Evolutionary conservation across 1,140 invertebrate genomes (phyloP).

Genomic region (Leptopilina boulardi): DNA sequence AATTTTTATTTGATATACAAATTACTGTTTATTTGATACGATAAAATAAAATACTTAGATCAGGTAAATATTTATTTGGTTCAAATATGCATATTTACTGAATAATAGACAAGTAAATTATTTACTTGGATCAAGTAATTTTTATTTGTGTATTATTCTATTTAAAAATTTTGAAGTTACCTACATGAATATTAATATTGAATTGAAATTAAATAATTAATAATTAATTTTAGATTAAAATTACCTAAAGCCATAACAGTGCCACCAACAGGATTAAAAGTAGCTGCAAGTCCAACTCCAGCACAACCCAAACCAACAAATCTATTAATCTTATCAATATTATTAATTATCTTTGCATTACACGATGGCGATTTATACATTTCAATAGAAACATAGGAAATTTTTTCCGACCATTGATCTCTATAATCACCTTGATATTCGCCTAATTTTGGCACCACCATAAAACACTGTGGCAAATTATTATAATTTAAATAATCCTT

Average conservation of each 20-base stretch:
- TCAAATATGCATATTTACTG: too few species aligned
- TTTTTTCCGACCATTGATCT: neutral
- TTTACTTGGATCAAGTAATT: too few species aligned
- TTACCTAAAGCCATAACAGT: slow-evolving; percentile 35
- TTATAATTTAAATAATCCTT: slow-evolving; percentile 10
- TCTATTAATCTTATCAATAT: neutral
- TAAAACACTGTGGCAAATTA: neutral
- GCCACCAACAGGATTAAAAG: slow-evolving; percentile 37
- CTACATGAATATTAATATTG: too few species aligned
- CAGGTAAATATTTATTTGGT: too few species aligned
- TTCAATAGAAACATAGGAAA: slow-evolving; percentile 1
- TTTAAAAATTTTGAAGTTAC: too few species aligned
- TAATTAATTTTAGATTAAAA: too few species aligned
- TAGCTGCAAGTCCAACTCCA: slow-evolving; percentile 34
- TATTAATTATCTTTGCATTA: neutral
- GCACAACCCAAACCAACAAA: slow-evolving; percentile 31
- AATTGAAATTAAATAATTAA: too few species aligned
- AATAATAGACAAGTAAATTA: too few species aligned
- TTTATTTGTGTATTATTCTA: too few species aligned
- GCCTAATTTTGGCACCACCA: neutral
- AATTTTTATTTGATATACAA: too few species aligned
- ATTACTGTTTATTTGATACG: too few species aligned
- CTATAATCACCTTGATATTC: slow-evolving; percentile 15
- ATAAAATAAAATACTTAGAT: too few species aligned
- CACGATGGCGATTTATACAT: neutral